These are phyloP conservation scores for Hormaphis cornu DNA, from an alignment of 1,140 invertebrate species.

Conservation along the genomic window DNA sequence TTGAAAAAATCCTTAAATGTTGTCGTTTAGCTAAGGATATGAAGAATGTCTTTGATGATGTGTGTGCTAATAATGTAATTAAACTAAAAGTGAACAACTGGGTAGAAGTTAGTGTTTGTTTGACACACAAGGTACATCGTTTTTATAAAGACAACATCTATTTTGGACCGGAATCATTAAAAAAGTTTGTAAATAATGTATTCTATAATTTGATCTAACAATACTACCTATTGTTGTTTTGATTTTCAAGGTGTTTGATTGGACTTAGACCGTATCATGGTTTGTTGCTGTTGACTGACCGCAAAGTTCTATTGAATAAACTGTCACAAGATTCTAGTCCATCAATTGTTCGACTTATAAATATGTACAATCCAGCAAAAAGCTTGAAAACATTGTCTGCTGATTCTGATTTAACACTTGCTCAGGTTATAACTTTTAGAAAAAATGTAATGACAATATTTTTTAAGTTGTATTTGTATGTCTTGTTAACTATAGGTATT, in stretches of 20 bases:
- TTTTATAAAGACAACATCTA: conserved; percentile 65
- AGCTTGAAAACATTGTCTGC: conserved; percentile 80
- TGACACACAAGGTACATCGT: conserved; percentile 87
- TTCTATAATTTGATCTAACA: not conserved
- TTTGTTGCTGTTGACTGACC: conserved; percentile 73
- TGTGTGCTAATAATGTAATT: conserved; percentile 65
- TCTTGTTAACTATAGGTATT: conserved; percentile 66
- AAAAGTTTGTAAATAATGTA: conserved; percentile 44
- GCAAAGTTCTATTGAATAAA: conserved; percentile 64
- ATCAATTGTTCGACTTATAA: conserved; percentile 68
- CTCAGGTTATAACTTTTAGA: conserved; percentile 57
- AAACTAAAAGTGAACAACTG: conserved; percentile 74
- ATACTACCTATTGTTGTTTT: too few species aligned
- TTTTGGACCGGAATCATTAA: conserved; percentile 70
- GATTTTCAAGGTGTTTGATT: conserved; percentile 56
- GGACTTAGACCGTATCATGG: conserved; percentile 87
- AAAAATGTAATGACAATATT: not conserved
- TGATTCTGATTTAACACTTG: conserved; percentile 78
- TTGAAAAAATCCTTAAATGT: conserved; percentile 65
- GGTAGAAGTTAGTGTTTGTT: conserved; percentile 85
- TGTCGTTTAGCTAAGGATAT: conserved; percentile 75
- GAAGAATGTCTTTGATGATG: conserved; percentile 74
- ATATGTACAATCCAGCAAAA: conserved; percentile 77
- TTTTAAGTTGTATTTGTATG: not conserved
- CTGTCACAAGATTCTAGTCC: conserved; percentile 80